phyloP scores from a whole-genome alignment of 1,140 invertebrate genomes.

The Drosophila micromelanica region DNA sequence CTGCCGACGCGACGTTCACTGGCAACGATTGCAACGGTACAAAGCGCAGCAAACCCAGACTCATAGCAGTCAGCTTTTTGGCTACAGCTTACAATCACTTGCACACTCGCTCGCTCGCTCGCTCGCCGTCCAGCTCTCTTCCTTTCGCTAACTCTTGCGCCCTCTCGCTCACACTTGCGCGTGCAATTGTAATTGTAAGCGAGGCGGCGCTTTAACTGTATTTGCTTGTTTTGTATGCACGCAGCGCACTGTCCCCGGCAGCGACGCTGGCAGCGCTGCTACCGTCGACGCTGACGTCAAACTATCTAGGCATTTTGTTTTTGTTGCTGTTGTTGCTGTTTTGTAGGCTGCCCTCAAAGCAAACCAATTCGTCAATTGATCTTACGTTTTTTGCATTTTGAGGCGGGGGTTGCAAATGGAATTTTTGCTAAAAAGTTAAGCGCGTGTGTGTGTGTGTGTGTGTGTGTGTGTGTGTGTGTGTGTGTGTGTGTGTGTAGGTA shows the following conservation, averaged over 20 bases:
- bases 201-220: slow-evolving; percentile 44
- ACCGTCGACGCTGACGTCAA: slow-evolving; percentile 39
- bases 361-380: slow-evolving; percentile 73
- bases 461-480: slow-evolving; percentile 5
- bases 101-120: neutral
- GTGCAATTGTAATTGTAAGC: slow-evolving; percentile 44
- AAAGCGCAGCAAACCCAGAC: slow-evolving; percentile 20
- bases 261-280: slow-evolving; percentile 23
- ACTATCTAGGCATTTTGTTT: slow-evolving; percentile 38
- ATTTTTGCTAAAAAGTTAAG: slow-evolving; percentile 68
- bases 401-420: slow-evolving; percentile 70
- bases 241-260: slow-evolving; percentile 39
- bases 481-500: slow-evolving; percentile 18
- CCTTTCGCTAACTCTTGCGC: slow-evolving; percentile 3
- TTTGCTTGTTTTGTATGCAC: slow-evolving; percentile 67
- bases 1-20: slow-evolving; percentile 28
- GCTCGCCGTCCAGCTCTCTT: neutral
- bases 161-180: slow-evolving; percentile 6
- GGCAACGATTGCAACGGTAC: slow-evolving; percentile 63
- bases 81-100: slow-evolving; percentile 16
- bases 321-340: slow-evolving; percentile 21
- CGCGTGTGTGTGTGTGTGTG: too few relatives aligned
- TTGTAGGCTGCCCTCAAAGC: slow-evolving; percentile 30
- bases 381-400: slow-evolving; percentile 66
- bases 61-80: slow-evolving; percentile 55